Evolutionary conservation across 92 coral and sea anemone genomes (phyloP), one percentile per base, ranked within the genome.

Genomic region (Actinostola sp.): DNA sequence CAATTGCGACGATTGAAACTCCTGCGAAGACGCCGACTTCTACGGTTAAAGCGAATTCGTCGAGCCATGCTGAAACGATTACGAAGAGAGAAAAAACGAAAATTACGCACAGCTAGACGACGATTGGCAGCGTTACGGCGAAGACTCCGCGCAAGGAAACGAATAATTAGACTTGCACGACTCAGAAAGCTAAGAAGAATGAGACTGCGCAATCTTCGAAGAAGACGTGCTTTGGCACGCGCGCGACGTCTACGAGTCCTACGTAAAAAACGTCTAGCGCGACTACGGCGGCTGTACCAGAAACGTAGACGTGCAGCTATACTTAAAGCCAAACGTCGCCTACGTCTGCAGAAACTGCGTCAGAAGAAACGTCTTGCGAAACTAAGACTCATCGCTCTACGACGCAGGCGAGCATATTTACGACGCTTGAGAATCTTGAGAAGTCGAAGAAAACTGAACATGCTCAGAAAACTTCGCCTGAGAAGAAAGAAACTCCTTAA

Each of bases 131-230:
- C 57, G 1, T 32, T 68, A 51, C 45, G 62, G 28, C 33, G 44
- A 23, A 30, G 74, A 4, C 56, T 45, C 8, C 28, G 74, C 25
- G 20, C 27, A 15, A 54, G 62, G 8, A 38, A 8, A 21, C 20
- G 48, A 31, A 30, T 4, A 21, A 68, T 68, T 30, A 20, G 35
- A 21, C 61, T 10, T 15, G 74, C 74, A 23, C 20, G 5, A 32
- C 50, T 68, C 0, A 68, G 49, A 39, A 54, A 38, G 29, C 20
- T 66, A 34, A 51, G 42, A 4, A 35, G 9, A 66, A 68, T 66
- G 72, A 66, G 53, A 17, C 14, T 68, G 20, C 61, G 62, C 35
- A 6, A 20, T 0, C 61, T 68, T 29, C 56, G 74, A 33, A 68
- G 32, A 31, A 48, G 33, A 49, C 44, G 45, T 19, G 74, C 61